Percentiles rank a stretch among this genome's conserved stretches.
phyloP scores from a whole-genome alignment of 2,888 invertebrate genomes.

The Drosophila greeni region DNA sequence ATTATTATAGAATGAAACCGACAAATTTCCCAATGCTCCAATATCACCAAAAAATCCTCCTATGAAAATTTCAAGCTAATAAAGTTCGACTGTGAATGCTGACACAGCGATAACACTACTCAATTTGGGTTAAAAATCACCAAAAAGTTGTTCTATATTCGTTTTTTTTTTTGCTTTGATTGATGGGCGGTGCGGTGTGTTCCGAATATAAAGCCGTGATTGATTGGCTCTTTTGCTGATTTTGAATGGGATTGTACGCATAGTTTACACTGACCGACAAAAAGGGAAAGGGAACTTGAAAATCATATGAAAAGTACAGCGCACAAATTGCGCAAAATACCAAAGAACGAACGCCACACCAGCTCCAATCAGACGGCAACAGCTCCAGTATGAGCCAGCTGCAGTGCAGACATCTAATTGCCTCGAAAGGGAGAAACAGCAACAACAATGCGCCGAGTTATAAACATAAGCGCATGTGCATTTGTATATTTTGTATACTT shows the following conservation, averaged over 20 bases:
- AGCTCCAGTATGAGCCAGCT: constrained; percentile 37
- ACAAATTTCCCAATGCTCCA: neutral
- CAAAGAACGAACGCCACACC: constrained; percentile 64
- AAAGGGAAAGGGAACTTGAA: constrained; percentile 20
- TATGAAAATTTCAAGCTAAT: neutral
- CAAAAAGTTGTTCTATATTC: constrained; percentile 36
- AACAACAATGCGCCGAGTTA: constrained; percentile 47
- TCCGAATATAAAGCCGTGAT: constrained; percentile 45
- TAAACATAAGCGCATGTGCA: constrained; percentile 42
- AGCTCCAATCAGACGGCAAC: constrained; percentile 24
- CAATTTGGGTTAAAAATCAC: constrained; percentile 20
- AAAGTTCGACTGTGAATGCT: constrained; percentile 15
- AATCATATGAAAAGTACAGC: constrained; percentile 57
- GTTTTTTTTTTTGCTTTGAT: constrained; percentile 46
- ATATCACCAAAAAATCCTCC: neutral
- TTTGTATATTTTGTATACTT: constrained; percentile 4
- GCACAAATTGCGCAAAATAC: constrained; percentile 68
- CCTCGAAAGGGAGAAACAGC: constrained; percentile 31
- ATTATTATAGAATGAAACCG: neutral
- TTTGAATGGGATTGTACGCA: constrained; percentile 37
- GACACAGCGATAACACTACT: constrained; percentile 31
- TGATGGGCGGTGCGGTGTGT: constrained; percentile 45
- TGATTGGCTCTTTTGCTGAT: constrained; percentile 53
- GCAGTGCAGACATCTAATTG: constrained; percentile 52
- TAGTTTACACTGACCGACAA: constrained; percentile 10